phyloP scores from a whole-genome alignment of 2,797 vertebrate genomes.

The Acomys russatus region DNA sequence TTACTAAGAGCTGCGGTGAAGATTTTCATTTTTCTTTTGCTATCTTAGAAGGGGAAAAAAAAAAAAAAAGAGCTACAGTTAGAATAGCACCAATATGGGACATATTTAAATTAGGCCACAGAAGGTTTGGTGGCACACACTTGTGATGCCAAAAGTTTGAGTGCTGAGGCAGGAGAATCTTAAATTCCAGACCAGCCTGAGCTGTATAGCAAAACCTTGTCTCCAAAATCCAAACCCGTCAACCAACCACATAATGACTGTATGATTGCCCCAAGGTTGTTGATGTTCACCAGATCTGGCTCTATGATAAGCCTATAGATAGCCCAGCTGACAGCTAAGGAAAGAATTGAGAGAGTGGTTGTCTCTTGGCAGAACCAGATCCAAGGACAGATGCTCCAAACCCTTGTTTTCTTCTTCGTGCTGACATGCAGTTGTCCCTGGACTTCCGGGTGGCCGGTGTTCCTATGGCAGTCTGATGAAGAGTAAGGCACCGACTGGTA shows the following conservation, averaged over 20 bases:
- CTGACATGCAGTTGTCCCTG: background rate
- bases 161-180: background rate
- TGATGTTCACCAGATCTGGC: background rate
- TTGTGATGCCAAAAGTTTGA: background rate
- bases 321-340: background rate
- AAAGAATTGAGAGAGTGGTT: background rate
- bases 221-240: background rate
- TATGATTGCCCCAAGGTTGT: background rate
- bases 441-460: background rate
- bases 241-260: background rate
- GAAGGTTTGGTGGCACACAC: background rate
- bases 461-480: background rate
- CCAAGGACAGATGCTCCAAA: background rate
- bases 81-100: slow-evolving; percentile 6
- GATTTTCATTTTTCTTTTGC: background rate
- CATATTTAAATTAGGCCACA: background rate
- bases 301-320: background rate
- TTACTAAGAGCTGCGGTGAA: background rate
- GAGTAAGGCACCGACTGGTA: background rate
- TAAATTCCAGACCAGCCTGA: background rate
- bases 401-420: background rate
- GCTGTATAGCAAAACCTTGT: background rate
- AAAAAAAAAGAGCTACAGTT: background rate
- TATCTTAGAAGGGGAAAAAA: slow-evolving; percentile 51
- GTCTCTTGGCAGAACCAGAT: background rate